Evolutionary conservation across 2,113 vertebrate species (phyloP).

Genomic region (Chloroceryle aenea): DNA sequence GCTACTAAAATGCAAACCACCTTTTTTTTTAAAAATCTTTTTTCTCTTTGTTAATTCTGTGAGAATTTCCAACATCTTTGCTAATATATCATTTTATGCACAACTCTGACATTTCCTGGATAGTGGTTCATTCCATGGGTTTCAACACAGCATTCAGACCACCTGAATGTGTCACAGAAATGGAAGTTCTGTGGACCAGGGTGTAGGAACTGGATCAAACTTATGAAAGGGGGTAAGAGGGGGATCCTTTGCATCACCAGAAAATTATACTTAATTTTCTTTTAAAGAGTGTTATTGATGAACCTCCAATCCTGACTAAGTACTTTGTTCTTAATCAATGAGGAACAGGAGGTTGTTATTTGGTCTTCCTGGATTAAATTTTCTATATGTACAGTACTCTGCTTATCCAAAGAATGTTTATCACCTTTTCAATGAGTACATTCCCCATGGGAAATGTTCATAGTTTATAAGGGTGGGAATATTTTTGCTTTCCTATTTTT

Average conservation of each 20-base stretch:
- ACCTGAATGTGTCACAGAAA: background rate
- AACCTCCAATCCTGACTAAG: background rate
- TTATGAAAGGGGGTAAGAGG: background rate
- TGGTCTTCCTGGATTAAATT: background rate
- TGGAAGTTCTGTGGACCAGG: background rate
- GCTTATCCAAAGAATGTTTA: background rate
- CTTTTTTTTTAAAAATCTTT: rapidly evolving
- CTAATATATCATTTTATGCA: background rate
- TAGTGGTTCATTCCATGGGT: background rate
- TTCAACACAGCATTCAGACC: background rate
- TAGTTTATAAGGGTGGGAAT: background rate
- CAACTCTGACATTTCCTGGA: background rate
- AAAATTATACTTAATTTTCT: background rate
- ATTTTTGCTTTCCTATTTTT: background rate
- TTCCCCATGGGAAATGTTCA: background rate
- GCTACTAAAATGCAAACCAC: background rate
- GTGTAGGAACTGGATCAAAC: background rate
- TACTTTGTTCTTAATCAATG: background rate
- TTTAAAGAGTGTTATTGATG: background rate
- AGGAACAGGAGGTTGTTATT: background rate
- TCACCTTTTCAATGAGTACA: background rate
- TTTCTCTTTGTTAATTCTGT: background rate
- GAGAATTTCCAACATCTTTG: background rate
- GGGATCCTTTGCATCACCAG: background rate
- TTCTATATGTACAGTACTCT: background rate